Percentiles rank a stretch among this genome's conserved stretches.
Conservation (phyloP, 2,888 invertebrate species). For the Macrosiphum euphorbiae region DNA sequence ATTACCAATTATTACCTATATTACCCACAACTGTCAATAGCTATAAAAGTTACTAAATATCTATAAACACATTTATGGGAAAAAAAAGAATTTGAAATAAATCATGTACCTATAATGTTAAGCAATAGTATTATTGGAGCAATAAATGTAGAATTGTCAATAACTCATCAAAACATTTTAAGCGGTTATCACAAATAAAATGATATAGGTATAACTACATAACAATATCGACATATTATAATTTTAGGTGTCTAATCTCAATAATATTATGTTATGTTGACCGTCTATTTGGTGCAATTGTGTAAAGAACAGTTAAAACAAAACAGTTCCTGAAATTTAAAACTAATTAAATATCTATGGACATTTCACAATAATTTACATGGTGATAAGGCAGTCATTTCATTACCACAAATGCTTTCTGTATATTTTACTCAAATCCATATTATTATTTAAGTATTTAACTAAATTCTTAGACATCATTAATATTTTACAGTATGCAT, state of each 20-base stretch:
- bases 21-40: not conserved
- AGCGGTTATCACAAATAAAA: not conserved
- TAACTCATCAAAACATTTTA: not conserved
- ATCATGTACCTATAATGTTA: not conserved
- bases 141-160: not conserved
- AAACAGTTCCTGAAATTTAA: not conserved
- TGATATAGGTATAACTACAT: too few relatives aligned
- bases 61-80: not conserved
- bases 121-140: not conserved
- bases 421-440: not conserved
- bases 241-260: too few relatives aligned
- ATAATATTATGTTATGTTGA: too few relatives aligned
- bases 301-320: too few relatives aligned
- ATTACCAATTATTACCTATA: not conserved
- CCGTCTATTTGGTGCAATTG: too few relatives aligned
- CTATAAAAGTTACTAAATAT: not conserved
- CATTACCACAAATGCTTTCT: not conserved
- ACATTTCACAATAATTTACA: not conserved
- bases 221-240: too few relatives aligned
- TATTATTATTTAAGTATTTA: not conserved
- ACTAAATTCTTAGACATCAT: not conserved
- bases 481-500: too few relatives aligned
- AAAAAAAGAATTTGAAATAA: not conserved
- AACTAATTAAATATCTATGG: not conserved
- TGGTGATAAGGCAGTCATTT: not conserved